Base-by-base conservation (phyloP, 1,140 invertebrate genomes). In the Zaprionus ornatus region DNA sequence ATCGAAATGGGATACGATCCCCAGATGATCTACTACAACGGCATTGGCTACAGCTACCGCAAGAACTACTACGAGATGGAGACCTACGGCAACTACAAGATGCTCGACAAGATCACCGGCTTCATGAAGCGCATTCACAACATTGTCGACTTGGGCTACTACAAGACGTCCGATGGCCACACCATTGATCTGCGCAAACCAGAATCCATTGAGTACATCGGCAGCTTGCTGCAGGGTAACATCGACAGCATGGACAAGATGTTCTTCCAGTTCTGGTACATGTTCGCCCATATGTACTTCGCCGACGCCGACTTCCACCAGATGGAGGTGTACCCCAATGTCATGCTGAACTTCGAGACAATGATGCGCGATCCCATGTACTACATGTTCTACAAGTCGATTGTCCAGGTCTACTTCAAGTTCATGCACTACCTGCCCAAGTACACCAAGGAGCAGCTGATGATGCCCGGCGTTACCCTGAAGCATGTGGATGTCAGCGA, bases 301-400 rank as follows among this genome's bases (percentile, higher is more conserved):
- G 70, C 81, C 69, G 50, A 90, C 68, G 25, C 86, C 27, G 91
- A 94, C 70, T 69, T 76, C 61, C 59, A 93, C 59, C 70, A 93
- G 70, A 92, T 88, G 81, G 79, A 87, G 17, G 81, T 93, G 7
- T 73, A 93, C 12, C 94, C 94, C 17, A 92, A 93, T 13, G 93
- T 93, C 15, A 90, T 95, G 54, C 93, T 95, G 63, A 93, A 93
- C 71, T 94, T 93, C 70, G 90, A 93, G 74, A 95, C 95, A 1
- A 94, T 94, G 42, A 87, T 95, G 70, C 94, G 95, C 35, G 95
- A 96, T 74, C 95, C 95, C 6, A 93, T 94, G 29, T 95, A 95
- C 93, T 96, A 94, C 85, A 94, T 94, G 73, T 92, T 96, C 35
- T 95, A 94, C 92, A 94, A 94, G 79, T 94, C 93, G 55, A 95